phyloP scores from a whole-genome alignment of 2,888 invertebrate species.

The Odontocolon sp. region DNA sequence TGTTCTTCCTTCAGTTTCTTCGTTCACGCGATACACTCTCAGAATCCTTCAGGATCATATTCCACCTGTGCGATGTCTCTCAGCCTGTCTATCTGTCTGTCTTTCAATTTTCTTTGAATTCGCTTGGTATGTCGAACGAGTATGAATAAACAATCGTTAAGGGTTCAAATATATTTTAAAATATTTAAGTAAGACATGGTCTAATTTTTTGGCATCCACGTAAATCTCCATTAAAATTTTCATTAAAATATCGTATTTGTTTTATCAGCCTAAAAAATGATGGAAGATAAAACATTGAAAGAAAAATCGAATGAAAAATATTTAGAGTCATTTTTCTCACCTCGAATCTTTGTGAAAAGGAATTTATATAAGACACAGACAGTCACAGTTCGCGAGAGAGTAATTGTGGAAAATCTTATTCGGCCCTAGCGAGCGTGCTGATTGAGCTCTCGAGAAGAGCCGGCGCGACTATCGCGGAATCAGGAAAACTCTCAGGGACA shows the following conservation, averaged over 20 bases:
- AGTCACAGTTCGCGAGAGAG: slow-evolving; percentile 35
- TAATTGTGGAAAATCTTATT: slow-evolving; percentile 55
- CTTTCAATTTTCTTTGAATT: too few species aligned
- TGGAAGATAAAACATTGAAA: too few species aligned
- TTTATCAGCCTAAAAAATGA: too few species aligned
- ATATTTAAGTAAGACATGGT: too few species aligned
- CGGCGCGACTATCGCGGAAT: slow-evolving; percentile 63
- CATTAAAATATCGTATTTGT: too few species aligned
- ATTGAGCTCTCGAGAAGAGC: slow-evolving; percentile 50
- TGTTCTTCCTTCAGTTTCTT: slow-evolving; percentile 1
- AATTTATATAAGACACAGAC: not conserved
- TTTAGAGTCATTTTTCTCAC: not conserved
- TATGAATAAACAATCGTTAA: slow-evolving; percentile 18
- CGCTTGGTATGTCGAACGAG: not conserved
- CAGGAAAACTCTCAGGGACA: slow-evolving; percentile 62
- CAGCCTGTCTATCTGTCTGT: not conserved
- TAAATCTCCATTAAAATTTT: too few species aligned
- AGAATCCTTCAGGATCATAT: slow-evolving; percentile 29
- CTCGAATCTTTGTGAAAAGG: slow-evolving; percentile 7
- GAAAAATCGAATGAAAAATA: too few species aligned
- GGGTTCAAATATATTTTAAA: not conserved
- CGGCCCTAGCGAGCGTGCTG: slow-evolving; percentile 57
- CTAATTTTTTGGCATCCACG: too few species aligned
- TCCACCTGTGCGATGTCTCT: not conserved
- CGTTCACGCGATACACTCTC: not conserved